Percentiles rank a stretch among this genome's conserved stretches.
phyloP scores from a whole-genome alignment of 2,113 vertebrate species.

The Hippocampus abdominalis region DNA sequence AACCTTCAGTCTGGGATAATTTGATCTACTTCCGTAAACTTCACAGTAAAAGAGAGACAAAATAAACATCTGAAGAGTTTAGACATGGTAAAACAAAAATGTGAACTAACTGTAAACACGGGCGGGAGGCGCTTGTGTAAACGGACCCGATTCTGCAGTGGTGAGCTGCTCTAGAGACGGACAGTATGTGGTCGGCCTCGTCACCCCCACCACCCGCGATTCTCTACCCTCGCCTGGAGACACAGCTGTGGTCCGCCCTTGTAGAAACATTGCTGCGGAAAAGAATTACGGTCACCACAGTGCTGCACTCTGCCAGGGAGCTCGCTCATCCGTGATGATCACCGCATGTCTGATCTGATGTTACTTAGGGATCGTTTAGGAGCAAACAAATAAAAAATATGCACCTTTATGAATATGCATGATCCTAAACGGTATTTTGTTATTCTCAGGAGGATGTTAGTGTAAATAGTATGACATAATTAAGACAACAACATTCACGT shows the following conservation, averaged over 20 bases:
- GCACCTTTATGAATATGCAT: slow-evolving; percentile 13
- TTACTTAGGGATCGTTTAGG: slow-evolving; percentile 23
- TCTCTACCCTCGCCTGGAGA: slow-evolving; percentile 21
- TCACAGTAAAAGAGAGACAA: slow-evolving; percentile 62
- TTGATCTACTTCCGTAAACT: slow-evolving; percentile 41
- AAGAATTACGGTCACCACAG: slow-evolving; percentile 30
- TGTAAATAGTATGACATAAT: neutral
- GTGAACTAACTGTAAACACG: slow-evolving; percentile 66
- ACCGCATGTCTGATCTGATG: slow-evolving; percentile 57
- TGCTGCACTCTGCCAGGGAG: slow-evolving; percentile 25
- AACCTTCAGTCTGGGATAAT: slow-evolving; percentile 22
- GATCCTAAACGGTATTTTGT: neutral
- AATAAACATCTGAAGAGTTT: slow-evolving; percentile 64
- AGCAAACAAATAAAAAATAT: slow-evolving; percentile 27
- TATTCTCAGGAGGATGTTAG: neutral
- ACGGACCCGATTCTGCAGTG: slow-evolving; percentile 53
- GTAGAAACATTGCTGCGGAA: slow-evolving; percentile 47
- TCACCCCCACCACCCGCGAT: slow-evolving; percentile 7
- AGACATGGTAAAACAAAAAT: slow-evolving; percentile 63
- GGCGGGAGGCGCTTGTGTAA: slow-evolving; percentile 62
- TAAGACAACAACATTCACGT: neutral
- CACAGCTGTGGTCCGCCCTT: slow-evolving; percentile 58
- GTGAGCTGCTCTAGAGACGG: slow-evolving; percentile 42
- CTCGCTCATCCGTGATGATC: slow-evolving; percentile 41
- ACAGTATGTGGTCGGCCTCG: slow-evolving; percentile 57